Percentiles rank a stretch among this genome's conserved stretches.
These are phyloP conservation scores for Pao palembangensis DNA, from an alignment of 2,113 vertebrate species.

Conservation along the genomic window DNA sequence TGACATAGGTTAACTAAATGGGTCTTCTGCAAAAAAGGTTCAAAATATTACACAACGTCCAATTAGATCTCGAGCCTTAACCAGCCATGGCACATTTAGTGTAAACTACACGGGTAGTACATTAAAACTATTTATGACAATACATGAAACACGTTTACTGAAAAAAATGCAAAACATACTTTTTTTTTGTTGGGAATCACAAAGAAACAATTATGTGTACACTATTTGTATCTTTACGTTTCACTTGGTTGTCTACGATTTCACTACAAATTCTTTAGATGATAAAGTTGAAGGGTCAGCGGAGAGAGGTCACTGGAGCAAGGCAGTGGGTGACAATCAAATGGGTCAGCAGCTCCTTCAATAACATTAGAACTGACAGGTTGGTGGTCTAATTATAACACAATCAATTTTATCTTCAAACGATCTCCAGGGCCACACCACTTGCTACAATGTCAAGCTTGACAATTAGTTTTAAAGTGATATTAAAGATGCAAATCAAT, in stretches of 20 bases:
- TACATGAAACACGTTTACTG: too few species aligned
- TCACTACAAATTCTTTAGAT: background rate
- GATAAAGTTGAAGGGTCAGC: background rate
- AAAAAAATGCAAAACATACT: too few species aligned
- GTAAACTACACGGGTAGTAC: too few species aligned
- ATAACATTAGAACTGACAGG: background rate
- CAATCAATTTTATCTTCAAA: background rate
- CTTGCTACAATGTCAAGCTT: background rate
- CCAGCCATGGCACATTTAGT: too few species aligned
- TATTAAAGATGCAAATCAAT: too few species aligned
- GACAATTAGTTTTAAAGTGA: too few species aligned
- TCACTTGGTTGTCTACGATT: background rate
- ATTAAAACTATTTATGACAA: too few species aligned
- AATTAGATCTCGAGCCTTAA: too few species aligned
- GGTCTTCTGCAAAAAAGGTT: too few species aligned
- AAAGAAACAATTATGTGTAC: too few species aligned
- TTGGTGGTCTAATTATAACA: background rate
- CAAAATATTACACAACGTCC: too few species aligned
- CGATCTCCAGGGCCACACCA: background rate
- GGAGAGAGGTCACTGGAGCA: constrained; percentile 35
- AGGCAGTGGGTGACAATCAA: constrained; percentile 5
- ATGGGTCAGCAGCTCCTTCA: background rate
- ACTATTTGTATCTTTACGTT: background rate
- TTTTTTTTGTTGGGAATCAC: too few species aligned
- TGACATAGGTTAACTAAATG: constrained; percentile 6